These are phyloP conservation scores for Homarus gammarus DNA, from an alignment of 2,888 invertebrate genomes.

Conservation along the genomic window DNA sequence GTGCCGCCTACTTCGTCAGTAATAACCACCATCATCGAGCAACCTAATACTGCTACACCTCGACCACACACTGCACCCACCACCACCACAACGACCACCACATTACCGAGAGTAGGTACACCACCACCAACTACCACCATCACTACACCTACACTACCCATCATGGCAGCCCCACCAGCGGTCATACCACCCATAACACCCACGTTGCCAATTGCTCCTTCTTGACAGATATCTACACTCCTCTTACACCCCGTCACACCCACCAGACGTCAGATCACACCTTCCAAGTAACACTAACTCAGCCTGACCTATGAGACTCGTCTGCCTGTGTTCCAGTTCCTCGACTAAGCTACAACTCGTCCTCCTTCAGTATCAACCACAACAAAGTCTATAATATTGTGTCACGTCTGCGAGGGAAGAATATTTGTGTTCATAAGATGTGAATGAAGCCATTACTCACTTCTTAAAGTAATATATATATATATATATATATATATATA, in stretches of 20 bases:
- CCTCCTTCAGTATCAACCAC: neutral
- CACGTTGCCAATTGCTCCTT: no score
- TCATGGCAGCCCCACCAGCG: no score
- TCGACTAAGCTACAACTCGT: neutral
- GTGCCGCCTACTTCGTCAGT: no score
- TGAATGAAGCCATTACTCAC: neutral
- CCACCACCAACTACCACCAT: no score
- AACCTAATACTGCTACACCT: no score
- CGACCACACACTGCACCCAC: no score
- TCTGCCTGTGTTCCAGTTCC: neutral
- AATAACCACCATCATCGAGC: no score
- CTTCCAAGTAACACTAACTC: neutral
- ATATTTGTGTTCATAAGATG: neutral
- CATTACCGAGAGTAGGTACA: no score
- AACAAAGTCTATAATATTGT: neutral
- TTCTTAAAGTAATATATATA: neutral
- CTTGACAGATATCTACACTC: no score
- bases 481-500: conserved; percentile 3
- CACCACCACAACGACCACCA: no score
- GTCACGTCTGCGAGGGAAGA: neutral
- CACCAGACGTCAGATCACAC: neutral
- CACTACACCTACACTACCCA: no score
- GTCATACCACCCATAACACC: no score
- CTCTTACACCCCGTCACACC: neutral
- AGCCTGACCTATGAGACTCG: neutral